phyloP scores from a whole-genome alignment of 1,140 invertebrate species.

The Muscidifurax raptorellus region DNA sequence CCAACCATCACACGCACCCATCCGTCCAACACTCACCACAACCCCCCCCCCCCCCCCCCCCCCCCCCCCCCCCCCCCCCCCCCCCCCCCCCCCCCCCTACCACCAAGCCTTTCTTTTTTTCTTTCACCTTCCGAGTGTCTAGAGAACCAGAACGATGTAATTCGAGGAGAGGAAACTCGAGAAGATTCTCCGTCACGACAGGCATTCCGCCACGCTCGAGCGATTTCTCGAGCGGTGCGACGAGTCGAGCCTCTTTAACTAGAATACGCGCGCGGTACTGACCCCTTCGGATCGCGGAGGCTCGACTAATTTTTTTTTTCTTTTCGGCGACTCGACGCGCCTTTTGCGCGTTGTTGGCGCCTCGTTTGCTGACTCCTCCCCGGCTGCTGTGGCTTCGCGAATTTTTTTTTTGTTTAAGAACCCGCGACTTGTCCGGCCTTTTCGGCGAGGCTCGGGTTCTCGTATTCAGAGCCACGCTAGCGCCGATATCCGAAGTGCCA shows the following conservation, averaged over 20 bases:
- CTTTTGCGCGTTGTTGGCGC: slow-evolving; percentile 42
- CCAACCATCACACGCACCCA: slow-evolving; percentile 6
- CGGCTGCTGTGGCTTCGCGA: slow-evolving; percentile 42
- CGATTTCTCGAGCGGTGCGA: slow-evolving; percentile 68
- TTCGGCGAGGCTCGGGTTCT: slow-evolving; percentile 19
- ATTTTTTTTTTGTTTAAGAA: neutral
- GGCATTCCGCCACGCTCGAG: slow-evolving; percentile 62
- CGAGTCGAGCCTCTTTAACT: slow-evolving; percentile 28
- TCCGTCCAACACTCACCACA: slow-evolving; percentile 3
- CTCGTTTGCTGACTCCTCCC: neutral
- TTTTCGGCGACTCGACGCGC: slow-evolving; percentile 31
- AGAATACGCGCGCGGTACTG: slow-evolving; percentile 10
- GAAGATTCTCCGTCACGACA: slow-evolving; percentile 31
- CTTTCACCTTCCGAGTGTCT: slow-evolving; percentile 68
- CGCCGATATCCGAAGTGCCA: slow-evolving; percentile 38
- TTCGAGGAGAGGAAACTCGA: slow-evolving; percentile 30
- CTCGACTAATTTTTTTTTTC: slow-evolving; percentile 54
- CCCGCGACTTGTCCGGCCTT: slow-evolving; percentile 23
- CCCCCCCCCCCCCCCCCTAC: neutral
- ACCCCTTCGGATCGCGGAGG: slow-evolving; percentile 54
- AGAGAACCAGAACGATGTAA: slow-evolving; percentile 56
- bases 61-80: neutral
- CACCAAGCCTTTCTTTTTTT: slow-evolving; percentile 53
- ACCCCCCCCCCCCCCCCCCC: neutral
- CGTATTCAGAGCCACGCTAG: slow-evolving; percentile 18